Percentiles rank a stretch among this genome's conserved stretches.
These are phyloP conservation scores for Trachelus iudaicus DNA, from an alignment of 2,888 invertebrate genomes.

Conservation along the genomic window DNA sequence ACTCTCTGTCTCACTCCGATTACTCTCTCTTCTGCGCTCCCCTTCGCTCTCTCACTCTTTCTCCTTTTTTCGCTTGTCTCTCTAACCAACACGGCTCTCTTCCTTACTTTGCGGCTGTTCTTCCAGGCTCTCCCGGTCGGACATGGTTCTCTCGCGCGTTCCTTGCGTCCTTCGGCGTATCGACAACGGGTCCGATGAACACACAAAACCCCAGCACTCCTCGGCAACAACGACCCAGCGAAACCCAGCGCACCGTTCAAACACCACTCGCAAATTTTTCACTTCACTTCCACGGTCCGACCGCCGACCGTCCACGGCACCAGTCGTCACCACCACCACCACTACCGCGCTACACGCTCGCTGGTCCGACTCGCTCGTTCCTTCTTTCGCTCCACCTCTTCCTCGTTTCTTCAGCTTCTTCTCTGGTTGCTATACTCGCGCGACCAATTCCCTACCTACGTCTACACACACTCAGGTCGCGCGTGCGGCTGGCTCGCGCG, in stretches of 20 bases:
- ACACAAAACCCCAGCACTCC: background rate
- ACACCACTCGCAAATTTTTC: constrained; percentile 49
- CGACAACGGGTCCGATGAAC: constrained; percentile 37
- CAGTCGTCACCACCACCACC: constrained; percentile 51
- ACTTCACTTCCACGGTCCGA: constrained; percentile 43
- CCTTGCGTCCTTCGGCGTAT: constrained; percentile 35
- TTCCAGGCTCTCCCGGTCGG: constrained; percentile 65
- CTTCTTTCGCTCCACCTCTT: constrained; percentile 30
- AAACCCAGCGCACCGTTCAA: constrained; percentile 39
- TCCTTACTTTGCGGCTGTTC: constrained; percentile 64
- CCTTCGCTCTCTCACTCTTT: background rate
- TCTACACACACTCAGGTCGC: constrained; percentile 8
- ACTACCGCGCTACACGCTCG: constrained; percentile 33
- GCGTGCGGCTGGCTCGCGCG: constrained; percentile 21
- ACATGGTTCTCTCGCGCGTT: constrained; percentile 53
- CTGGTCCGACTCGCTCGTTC: constrained; percentile 36
- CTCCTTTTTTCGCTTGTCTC: background rate
- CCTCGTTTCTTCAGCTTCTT: constrained; percentile 20
- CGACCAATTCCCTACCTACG: constrained; percentile 22
- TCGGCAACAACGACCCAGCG: constrained; percentile 29
- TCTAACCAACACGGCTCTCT: background rate
- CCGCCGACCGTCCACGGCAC: constrained; percentile 57
- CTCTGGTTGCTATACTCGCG: constrained; percentile 34
- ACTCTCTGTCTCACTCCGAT: background rate
- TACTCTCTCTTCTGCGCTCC: constrained; percentile 3